Percentiles rank a stretch among this genome's conserved stretches.
Conservation (phyloP, 2,888 invertebrate genomes). For the Dione vanillae region DNA sequence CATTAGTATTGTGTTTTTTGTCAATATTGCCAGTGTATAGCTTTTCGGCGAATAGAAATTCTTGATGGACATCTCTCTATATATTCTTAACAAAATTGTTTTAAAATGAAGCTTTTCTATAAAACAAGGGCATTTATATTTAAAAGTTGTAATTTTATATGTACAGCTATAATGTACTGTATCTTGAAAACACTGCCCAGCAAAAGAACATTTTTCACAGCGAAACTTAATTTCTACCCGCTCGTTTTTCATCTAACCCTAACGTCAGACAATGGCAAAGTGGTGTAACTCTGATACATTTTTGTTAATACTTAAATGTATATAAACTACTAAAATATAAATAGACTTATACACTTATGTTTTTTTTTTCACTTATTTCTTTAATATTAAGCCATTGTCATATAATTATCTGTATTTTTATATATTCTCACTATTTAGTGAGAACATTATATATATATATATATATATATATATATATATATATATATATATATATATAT, state of each 20-base stretch:
- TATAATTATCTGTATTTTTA: too few species aligned
- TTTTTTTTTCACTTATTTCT: too few species aligned
- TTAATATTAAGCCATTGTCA: too few species aligned
- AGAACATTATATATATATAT: too few species aligned
- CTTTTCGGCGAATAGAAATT: slow-evolving; percentile 16
- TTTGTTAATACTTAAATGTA: too few species aligned
- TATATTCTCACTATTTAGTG: too few species aligned
- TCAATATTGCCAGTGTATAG: slow-evolving; percentile 30
- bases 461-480: too few species aligned
- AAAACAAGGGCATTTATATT: not conserved
- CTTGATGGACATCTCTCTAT: not conserved
- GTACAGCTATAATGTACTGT: not conserved
- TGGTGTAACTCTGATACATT: slow-evolving; percentile 29
- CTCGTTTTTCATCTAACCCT: slow-evolving; percentile 79
- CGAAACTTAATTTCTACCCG: slow-evolving; percentile 74
- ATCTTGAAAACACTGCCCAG: slow-evolving; percentile 30
- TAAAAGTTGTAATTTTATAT: not conserved
- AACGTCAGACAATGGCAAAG: slow-evolving; percentile 43
- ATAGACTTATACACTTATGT: too few species aligned
- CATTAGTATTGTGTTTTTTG: slow-evolving; percentile 43
- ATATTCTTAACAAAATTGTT: not conserved
- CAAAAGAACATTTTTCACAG: slow-evolving; percentile 74
- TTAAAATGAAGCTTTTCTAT: too few species aligned
- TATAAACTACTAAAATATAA: too few species aligned
- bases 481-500: too few species aligned